Base-by-base conservation (phyloP, 2,797 vertebrate species). In the Brachyalestes nurse region DNA sequence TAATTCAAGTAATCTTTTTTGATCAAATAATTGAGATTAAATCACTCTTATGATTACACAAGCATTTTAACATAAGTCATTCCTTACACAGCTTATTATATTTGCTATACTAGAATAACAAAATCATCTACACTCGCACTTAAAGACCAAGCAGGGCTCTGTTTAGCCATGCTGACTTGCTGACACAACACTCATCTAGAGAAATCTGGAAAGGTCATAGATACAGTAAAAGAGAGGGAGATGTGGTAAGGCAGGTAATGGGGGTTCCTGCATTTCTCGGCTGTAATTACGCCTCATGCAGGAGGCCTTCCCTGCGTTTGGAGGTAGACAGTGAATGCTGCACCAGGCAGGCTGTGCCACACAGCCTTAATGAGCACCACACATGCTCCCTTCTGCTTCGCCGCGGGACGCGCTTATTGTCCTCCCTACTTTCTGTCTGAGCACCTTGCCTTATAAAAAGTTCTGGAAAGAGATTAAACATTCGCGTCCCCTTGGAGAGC, bases 391-490 rank as follows among this genome's bases (percentile, higher is more conserved):
- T 57, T 55, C 53, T 58, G 12, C 72, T 84, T 90, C 90, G 84
- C 91, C 38, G 21, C 88, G 82, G 90, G 91, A 90, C 75, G 80
- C 85, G 83, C 82, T 85, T 86, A 87, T 86, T 85, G 89, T 90
- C 86, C 89, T 84, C 79, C 80, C 83, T 28, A 88, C 83, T 91
- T 91, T 92, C 90, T 82, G 87, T 83, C 84, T 84, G 80, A 90
- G 87, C 86, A 92, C 87, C 91, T 89, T 89, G 65, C 19, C 84
- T 45, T 61, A 79, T 85, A 88, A 86, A 84, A 86, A 84, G 69
- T 79, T 76, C 84, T 92, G 91, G 91, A 93, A 89, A 28, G 66
- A 90, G 89, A 94, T 94, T 80, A 93, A 94, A 93, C 88, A 88
- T 86, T 73, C 79, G 9, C 66, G 81, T 85, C 72, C 80, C 85